Base-by-base conservation (phyloP, 2,888 invertebrate genomes). In the Caenorhabditis afra region DNA sequence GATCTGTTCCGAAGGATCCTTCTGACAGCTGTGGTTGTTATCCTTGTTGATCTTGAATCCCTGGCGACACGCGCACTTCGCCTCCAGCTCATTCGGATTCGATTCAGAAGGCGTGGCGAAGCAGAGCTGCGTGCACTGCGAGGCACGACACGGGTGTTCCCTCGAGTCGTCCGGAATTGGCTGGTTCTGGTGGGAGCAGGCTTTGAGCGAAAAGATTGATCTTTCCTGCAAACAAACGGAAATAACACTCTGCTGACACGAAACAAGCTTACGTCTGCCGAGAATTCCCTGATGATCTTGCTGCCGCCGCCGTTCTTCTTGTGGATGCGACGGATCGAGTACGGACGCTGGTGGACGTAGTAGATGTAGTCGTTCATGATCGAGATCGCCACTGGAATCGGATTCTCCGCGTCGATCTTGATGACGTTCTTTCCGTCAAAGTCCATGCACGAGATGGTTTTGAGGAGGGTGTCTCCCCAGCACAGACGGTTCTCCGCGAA, bases 291-390 rank as follows among this genome's bases (percentile, higher is more conserved):
- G 14, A 90, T 82, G 47, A 87, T 74, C 23, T 82, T 81, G 20
- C 86, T 84, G 7, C 79, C 73, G 20, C 90, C 90, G 18, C 97
- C 97, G 0, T 94, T 95, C 50, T 94, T 92, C 91, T 97, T 97
- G 73, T 84, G 83, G 81, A 97, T 92, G 22, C 95, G 93, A 12
- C 97, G 94, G 65, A 98, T 96, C 0, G 97, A 96, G 90, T 97
- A 97, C 55, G 97, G 91, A 57, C 97, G 93, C 96, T 98, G 98
- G 91, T 99, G 97, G 0, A 97, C 96, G 55, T 97, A 96, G 91
- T 96, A 99, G 93, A 98, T 94, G 92, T 94, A 95, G 23, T 96
- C 94, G 39, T 87, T 87, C 79, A 89, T 83, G 20, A 89, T 86
- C 1, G 89, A 71, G 14, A 89, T 45, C 11, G 89, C 88, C 12